Evolutionary conservation across 2,113 vertebrate species (phyloP).

Genomic region (Xenopus tropicalis): DNA sequence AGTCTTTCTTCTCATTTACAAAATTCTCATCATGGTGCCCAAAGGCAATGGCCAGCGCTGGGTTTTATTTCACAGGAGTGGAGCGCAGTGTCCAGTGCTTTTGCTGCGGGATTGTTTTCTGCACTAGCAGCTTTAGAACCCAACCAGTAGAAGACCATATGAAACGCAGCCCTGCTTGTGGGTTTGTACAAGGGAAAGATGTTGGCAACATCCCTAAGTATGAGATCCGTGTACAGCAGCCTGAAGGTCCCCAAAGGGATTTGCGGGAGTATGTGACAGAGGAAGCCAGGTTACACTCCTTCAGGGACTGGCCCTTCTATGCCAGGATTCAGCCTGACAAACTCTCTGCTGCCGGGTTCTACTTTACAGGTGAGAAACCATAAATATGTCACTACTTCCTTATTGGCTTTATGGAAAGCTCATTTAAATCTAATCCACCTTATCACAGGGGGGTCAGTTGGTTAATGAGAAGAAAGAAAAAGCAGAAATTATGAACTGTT

Average conservation of each 20-base stretch:
- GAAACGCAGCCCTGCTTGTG: slow-evolving; percentile 6
- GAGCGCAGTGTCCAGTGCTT: slow-evolving; percentile 33
- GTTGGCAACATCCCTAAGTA: slow-evolving; percentile 39
- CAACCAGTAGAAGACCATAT: not conserved
- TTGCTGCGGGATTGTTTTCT: slow-evolving; percentile 41
- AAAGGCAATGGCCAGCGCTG: slow-evolving; percentile 36
- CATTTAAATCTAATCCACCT: no score
- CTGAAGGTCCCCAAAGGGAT: not conserved
- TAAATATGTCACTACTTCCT: no score
- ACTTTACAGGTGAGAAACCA: slow-evolving; percentile 34
- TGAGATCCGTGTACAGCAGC: not conserved
- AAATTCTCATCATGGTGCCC: slow-evolving; percentile 1
- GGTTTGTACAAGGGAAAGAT: slow-evolving; percentile 39
- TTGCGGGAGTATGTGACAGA: fast-evolving
- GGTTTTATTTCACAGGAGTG: slow-evolving; percentile 21
- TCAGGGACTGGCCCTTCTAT: not conserved
- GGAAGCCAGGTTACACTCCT: not conserved
- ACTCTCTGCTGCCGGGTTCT: slow-evolving; percentile 21
- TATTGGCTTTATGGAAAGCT: no score
- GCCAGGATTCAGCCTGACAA: not conserved
- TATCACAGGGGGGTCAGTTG: no score
- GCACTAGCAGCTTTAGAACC: not conserved
- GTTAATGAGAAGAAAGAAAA: no score
- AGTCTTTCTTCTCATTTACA: slow-evolving; percentile 4
- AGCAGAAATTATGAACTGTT: no score